phyloP scores from a whole-genome alignment of 2,888 invertebrate genomes.

The Idaea straminata region DNA sequence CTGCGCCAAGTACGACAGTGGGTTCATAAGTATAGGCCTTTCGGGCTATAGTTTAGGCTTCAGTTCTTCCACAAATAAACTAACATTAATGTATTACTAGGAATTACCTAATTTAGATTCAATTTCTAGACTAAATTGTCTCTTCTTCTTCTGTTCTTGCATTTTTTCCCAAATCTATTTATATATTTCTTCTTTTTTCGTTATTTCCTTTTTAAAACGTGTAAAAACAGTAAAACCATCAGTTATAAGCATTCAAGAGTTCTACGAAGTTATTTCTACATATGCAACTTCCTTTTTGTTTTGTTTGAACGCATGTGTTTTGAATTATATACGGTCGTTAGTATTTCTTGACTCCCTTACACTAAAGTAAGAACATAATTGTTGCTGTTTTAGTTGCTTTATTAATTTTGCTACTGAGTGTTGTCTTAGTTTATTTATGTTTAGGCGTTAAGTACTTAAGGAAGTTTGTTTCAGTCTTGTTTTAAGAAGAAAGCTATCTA shows the following conservation, averaged over 20 bases:
- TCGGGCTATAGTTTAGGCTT: too few species aligned
- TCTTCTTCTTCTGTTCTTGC: too few species aligned
- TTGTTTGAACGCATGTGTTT: slow-evolving; percentile 44
- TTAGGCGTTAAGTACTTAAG: not conserved
- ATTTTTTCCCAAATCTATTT: too few species aligned
- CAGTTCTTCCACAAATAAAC: too few species aligned
- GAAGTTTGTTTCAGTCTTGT: not conserved
- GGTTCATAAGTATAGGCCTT: too few species aligned
- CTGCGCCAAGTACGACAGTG: too few species aligned
- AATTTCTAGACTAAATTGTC: too few species aligned
- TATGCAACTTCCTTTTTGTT: slow-evolving; percentile 53
- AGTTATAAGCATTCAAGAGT: slow-evolving; percentile 2
- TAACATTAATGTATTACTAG: too few species aligned
- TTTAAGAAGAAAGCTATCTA: not conserved
- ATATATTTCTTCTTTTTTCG: too few species aligned
- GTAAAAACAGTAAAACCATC: not conserved
- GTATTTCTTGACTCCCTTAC: slow-evolving; percentile 39
- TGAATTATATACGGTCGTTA: slow-evolving; percentile 39
- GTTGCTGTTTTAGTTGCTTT: not conserved
- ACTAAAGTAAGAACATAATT: not conserved
- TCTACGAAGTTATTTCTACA: slow-evolving; percentile 22
- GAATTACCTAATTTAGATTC: too few species aligned
- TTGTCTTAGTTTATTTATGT: not conserved
- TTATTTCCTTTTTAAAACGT: not conserved
- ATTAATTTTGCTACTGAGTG: not conserved